Evolutionary conservation across 2,888 invertebrate genomes (phyloP).

Genomic region (Lepeophtheirus nordmannii): DNA sequence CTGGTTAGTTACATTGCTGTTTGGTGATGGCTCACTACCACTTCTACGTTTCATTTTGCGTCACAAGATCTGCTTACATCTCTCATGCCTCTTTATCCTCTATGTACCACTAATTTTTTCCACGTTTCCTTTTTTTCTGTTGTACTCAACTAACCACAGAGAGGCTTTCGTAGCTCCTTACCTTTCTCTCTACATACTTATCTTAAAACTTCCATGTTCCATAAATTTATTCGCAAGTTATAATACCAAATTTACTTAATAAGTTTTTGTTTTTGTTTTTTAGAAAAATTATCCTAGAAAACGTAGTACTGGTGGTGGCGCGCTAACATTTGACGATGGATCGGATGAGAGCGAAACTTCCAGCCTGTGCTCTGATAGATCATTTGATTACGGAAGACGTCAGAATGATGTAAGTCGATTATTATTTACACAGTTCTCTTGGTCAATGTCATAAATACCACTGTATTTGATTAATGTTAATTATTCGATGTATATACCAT

Average conservation of each 20-base stretch:
- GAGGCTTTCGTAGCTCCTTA: not conserved
- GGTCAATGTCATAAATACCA: not conserved
- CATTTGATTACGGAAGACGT: slow-evolving; percentile 62
- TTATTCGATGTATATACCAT: no score
- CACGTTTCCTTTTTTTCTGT: not conserved
- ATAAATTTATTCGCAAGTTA: not conserved
- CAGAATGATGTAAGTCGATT: slow-evolving; percentile 55
- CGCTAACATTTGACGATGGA: slow-evolving; percentile 46
- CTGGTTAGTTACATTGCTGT: slow-evolving; percentile 34
- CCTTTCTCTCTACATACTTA: not conserved
- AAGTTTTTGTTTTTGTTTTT: slow-evolving; percentile 1
- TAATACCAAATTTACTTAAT: not conserved
- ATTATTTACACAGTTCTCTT: not conserved
- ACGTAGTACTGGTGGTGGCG: slow-evolving; percentile 8
- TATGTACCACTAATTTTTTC: slow-evolving; percentile 30
- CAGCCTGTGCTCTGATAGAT: slow-evolving; percentile 81
- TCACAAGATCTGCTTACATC: no score
- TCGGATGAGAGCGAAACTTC: slow-evolving; percentile 84
- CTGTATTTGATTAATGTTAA: no score
- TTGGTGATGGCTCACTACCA: no score
- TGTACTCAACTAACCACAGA: not conserved
- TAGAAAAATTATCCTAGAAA: slow-evolving; percentile 25
- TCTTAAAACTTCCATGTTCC: not conserved
- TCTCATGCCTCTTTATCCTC: not conserved
- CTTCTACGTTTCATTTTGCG: no score